Percentiles rank a stretch among this genome's conserved stretches.
Conservation (phyloP, 2,888 invertebrate genomes). For the Acholoe squamosa region DNA sequence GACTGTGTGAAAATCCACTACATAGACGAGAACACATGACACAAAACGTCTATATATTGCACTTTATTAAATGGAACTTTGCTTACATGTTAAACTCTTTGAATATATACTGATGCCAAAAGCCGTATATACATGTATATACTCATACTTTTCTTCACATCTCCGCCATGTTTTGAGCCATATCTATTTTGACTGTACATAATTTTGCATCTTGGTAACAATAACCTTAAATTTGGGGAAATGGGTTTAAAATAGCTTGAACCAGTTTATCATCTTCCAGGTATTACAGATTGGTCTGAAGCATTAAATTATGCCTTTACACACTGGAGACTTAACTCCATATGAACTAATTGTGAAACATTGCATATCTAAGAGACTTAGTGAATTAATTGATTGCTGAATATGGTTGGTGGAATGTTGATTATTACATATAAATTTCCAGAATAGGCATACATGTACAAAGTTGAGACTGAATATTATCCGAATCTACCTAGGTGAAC, state of each 20-base stretch:
- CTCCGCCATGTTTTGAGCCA: background rate
- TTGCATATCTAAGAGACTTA: background rate
- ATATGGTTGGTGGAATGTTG: background rate
- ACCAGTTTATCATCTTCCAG: too few relatives aligned
- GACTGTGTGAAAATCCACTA: too few relatives aligned
- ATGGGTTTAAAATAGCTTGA: background rate
- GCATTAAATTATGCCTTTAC: too few relatives aligned
- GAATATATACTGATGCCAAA: background rate
- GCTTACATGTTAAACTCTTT: background rate
- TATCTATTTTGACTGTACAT: background rate
- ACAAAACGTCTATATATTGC: background rate
- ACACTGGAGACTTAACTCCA: too few relatives aligned
- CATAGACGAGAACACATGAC: background rate
- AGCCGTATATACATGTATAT: background rate
- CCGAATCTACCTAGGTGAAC: background rate
- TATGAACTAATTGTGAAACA: too few relatives aligned
- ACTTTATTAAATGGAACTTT: background rate
- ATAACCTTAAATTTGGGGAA: background rate
- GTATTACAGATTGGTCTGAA: too few relatives aligned
- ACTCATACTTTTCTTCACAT: background rate
- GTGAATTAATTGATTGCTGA: background rate
- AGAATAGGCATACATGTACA: too few relatives aligned
- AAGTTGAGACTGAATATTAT: background rate
- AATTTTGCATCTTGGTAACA: background rate
- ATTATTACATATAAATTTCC: too few relatives aligned